phyloP scores from a whole-genome alignment of 2,113 vertebrate species.

The Mustela lutreola region DNA sequence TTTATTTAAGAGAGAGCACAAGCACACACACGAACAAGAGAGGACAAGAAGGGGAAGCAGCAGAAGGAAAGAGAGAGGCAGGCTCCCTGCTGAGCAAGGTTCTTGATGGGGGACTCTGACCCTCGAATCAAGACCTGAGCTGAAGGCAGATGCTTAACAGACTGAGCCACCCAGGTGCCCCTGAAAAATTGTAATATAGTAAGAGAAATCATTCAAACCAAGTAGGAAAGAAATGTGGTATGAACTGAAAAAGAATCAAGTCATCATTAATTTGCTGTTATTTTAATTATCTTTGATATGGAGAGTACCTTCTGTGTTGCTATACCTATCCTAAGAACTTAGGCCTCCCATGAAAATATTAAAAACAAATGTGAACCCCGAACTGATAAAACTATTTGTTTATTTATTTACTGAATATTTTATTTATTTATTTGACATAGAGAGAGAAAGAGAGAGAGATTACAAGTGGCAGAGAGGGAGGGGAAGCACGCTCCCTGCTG shows the following conservation, averaged over 20 bases:
- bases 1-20: too few species aligned
- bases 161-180: background rate
- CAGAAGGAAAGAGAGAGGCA: background rate
- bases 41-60: background rate
- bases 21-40: background rate
- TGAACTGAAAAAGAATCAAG: background rate
- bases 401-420: background rate
- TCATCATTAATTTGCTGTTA: background rate
- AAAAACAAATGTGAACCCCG: background rate
- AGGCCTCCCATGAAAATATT: background rate
- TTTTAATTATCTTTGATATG: background rate
- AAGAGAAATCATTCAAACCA: slow-evolving; percentile 47
- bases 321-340: background rate
- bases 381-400: background rate
- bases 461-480: too few species aligned
- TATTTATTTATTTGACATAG: too few species aligned
- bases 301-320: background rate
- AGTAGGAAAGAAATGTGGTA: background rate
- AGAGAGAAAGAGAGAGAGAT: too few species aligned
- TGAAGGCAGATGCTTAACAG: background rate
- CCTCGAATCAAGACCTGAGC: background rate
- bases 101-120: background rate
- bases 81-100: background rate
- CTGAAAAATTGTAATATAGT: slow-evolving; percentile 28
- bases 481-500: too few species aligned